Percentiles rank a stretch among this genome's conserved stretches.
phyloP scores from a whole-genome alignment of 2,888 invertebrate genomes.

The Drepanosiphum platanoidis region DNA sequence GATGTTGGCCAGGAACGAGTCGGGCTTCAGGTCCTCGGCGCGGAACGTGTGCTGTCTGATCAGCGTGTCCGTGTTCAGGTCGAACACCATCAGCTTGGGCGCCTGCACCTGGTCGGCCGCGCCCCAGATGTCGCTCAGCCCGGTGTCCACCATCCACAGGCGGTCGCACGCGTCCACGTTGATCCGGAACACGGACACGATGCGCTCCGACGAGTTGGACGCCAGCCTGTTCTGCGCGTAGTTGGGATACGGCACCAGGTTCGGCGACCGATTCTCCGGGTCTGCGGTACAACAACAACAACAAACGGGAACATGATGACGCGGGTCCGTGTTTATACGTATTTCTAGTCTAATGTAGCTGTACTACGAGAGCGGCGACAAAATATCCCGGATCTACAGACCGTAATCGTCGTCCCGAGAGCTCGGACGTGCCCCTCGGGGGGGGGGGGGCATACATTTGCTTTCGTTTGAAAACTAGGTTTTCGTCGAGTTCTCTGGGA shows the following conservation, averaged over 20 bases:
- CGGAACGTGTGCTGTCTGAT: constrained; percentile 78
- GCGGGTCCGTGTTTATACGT: no score
- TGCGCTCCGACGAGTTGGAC: constrained; percentile 62
- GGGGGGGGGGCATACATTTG: no score
- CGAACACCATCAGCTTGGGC: constrained; percentile 77
- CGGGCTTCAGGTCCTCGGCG: constrained; percentile 75
- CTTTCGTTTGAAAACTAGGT: no score
- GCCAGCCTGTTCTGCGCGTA: constrained; percentile 72
- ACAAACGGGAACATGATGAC: not conserved
- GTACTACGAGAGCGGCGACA: no score
- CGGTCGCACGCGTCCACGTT: constrained; percentile 79
- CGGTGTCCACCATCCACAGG: constrained; percentile 84
- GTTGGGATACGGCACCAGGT: constrained; percentile 79
- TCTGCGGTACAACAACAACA: constrained; percentile 62
- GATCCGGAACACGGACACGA: constrained; percentile 79
- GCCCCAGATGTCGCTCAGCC: constrained; percentile 75
- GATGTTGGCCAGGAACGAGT: constrained; percentile 84
- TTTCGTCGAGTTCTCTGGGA: no score
- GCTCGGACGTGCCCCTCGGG: no score
- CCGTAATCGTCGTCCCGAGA: no score
- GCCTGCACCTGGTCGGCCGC: constrained; percentile 73
- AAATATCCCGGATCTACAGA: no score
- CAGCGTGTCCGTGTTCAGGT: constrained; percentile 79
- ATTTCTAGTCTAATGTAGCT: no score
- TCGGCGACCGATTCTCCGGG: constrained; percentile 73